Conservation (phyloP, 2,113 vertebrate species). For the Carassius auratus region DNA sequence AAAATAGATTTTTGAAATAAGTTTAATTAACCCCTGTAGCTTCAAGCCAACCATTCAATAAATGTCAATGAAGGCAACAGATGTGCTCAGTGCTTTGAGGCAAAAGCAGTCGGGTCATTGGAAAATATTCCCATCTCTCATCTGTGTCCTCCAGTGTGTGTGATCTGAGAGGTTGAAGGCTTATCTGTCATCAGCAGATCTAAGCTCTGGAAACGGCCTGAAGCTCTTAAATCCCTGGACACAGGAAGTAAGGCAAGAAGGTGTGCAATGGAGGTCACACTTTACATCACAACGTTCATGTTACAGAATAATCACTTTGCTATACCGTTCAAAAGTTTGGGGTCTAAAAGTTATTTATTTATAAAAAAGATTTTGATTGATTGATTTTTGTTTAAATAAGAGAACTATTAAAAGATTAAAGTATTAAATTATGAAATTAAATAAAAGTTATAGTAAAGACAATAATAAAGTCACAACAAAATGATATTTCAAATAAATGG, state of each 20-base stretch:
- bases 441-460: too few relatives aligned
- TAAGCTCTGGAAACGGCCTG: constrained; percentile 4
- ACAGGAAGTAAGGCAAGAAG: constrained; percentile 36
- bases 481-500: too few relatives aligned
- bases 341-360: background rate
- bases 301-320: background rate
- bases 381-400: too few relatives aligned
- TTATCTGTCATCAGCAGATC: constrained; percentile 44
- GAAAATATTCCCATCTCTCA: constrained; percentile 6
- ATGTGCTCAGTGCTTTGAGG: constrained; percentile 14
- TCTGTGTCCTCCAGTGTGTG: constrained; percentile 14
- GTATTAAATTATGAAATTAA: too few relatives aligned
- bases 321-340: background rate
- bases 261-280: background rate
- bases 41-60: background rate
- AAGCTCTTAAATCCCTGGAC: constrained; percentile 24
- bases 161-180: constrained; percentile 41
- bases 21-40: background rate
- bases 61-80: background rate
- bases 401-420: too few relatives aligned
- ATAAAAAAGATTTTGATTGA: too few relatives aligned
- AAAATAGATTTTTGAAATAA: background rate
- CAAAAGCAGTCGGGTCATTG: background rate
- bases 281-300: constrained; percentile 2
- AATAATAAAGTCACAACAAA: too few relatives aligned